Evolutionary conservation across 2,113 vertebrate genomes (phyloP).

Genomic region (Alethe diademata): DNA sequence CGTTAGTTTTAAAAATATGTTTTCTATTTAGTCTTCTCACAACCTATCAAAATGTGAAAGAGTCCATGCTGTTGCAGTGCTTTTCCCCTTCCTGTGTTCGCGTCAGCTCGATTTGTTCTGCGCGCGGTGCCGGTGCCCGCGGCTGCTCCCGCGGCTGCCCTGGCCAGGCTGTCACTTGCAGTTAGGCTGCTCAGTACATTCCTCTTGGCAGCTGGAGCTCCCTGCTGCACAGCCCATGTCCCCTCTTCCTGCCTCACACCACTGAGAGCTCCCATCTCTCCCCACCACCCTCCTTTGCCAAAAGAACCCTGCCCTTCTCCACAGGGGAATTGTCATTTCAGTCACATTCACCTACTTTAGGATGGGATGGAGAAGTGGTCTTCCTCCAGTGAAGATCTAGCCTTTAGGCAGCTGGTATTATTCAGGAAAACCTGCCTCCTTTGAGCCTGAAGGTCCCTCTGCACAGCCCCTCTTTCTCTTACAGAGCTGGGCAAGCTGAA

Average conservation of each 20-base stretch:
- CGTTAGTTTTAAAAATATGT: background rate
- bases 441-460: background rate
- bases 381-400: background rate
- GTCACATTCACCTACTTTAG: background rate
- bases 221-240: background rate
- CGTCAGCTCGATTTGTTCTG: background rate
- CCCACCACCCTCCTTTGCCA: background rate
- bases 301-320: background rate
- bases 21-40: background rate
- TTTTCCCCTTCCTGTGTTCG: background rate
- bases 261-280: background rate
- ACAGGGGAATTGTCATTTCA: background rate
- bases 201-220: background rate
- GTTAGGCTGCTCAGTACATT: background rate
- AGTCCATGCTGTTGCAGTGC: background rate
- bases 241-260: background rate
- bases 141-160: conserved; percentile 6
- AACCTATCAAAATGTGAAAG: background rate
- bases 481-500: background rate
- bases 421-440: background rate
- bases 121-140: fast-evolving
- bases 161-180: background rate
- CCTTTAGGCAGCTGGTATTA: background rate
- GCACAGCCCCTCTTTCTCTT: background rate
- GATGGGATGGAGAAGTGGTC: background rate